phyloP scores from a whole-genome alignment of 1,140 invertebrate genomes.

The Panulirus ornatus region DNA sequence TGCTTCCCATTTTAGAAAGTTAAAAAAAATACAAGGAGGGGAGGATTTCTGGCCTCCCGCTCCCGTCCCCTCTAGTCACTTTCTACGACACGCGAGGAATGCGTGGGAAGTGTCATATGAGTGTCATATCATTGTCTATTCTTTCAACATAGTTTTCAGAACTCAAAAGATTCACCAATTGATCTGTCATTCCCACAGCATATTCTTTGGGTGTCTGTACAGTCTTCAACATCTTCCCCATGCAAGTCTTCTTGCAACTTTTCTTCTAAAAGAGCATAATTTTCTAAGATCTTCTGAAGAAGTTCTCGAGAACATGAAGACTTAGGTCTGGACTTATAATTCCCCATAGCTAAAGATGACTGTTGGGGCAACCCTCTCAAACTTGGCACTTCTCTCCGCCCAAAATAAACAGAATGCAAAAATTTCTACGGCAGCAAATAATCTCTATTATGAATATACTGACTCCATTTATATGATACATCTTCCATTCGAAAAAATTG shows the following conservation, averaged over 20 bases:
- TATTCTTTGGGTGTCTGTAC: constrained; percentile 14
- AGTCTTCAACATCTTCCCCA: constrained; percentile 6
- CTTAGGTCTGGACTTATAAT: constrained; percentile 43
- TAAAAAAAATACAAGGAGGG: too few species aligned
- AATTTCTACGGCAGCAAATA: too few species aligned
- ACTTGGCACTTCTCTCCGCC: too few species aligned
- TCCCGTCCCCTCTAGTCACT: too few species aligned
- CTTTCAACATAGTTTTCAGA: constrained; percentile 77
- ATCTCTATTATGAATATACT: too few species aligned
- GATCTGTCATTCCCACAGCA: constrained; percentile 75
- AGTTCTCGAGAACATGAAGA: constrained; percentile 47
- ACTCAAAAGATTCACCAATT: constrained; percentile 75
- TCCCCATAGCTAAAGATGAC: constrained; percentile 15
- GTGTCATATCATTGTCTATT: constrained; percentile 77
- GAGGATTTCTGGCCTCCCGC: too few species aligned
- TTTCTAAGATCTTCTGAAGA: constrained; percentile 30
- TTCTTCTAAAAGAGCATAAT: constrained; percentile 38
- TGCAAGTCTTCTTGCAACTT: constrained; percentile 37
- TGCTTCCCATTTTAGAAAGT: too few species aligned
- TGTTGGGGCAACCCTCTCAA: not conserved
- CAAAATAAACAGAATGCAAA: too few species aligned
- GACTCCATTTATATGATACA: too few species aligned
- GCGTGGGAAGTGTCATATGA: too few species aligned
- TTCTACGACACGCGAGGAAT: too few species aligned
- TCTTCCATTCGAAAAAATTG: too few species aligned